phyloP scores from a whole-genome alignment of 2,888 invertebrate genomes.

The Napeogenes inachia region DNA sequence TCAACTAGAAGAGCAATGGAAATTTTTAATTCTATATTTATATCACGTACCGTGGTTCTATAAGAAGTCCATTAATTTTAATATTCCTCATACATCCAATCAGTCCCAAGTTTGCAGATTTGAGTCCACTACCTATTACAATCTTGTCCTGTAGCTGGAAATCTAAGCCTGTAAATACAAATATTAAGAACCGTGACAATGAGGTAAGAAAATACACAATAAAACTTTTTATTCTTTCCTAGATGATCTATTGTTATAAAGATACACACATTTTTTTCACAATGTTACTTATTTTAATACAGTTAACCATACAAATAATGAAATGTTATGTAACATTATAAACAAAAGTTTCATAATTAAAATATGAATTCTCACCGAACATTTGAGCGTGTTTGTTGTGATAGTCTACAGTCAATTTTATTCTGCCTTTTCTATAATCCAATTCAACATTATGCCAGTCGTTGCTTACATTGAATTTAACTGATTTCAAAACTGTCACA shows the following conservation, averaged over 20 bases:
- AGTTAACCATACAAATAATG: no score
- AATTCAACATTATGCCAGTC: conserved; percentile 91
- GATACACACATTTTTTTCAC: no score
- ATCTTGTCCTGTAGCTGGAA: conserved; percentile 84
- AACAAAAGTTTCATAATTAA: background rate
- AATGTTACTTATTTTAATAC: no score
- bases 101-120: conserved; percentile 84
- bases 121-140: conserved; percentile 88
- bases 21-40: conserved; percentile 1
- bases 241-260: no score
- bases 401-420: conserved; percentile 86
- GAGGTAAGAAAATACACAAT: conserved; percentile 10
- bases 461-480: conserved; percentile 87
- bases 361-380: conserved; percentile 65
- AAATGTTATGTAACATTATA: background rate
- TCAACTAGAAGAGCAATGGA: background rate
- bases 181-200: conserved; percentile 4
- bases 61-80: conserved; percentile 86
- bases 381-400: conserved; percentile 83
- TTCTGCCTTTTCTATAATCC: conserved; percentile 84
- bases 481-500: conserved; percentile 85
- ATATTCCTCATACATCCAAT: conserved; percentile 96
- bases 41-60: conserved; percentile 81
- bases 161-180: conserved; percentile 63
- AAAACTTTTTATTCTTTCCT: background rate